Percentiles rank a stretch among this genome's conserved stretches.
phyloP scores from a whole-genome alignment of 2,113 vertebrate genomes.

The Hydropotes inermis region DNA sequence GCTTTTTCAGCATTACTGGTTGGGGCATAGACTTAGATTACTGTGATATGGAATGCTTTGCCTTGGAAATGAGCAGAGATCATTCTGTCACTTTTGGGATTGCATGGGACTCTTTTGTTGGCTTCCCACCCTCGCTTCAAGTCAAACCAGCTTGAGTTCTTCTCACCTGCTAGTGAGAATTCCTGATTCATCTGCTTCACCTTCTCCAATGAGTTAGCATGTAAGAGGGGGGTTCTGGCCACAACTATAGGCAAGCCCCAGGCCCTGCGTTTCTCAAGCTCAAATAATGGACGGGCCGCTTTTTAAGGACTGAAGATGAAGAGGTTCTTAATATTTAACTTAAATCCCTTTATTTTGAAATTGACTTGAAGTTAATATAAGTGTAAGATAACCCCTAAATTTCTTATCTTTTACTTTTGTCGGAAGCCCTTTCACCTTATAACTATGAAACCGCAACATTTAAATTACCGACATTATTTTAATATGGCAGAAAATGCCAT shows the following conservation, averaged over 20 bases:
- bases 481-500: background rate
- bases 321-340: background rate
- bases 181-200: background rate
- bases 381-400: background rate
- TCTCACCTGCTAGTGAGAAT: background rate
- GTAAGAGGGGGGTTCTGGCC: background rate
- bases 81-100: background rate
- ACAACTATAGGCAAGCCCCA: background rate
- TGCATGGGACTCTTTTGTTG: background rate
- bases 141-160: background rate
- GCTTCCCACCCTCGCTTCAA: background rate
- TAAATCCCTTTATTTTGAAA: background rate
- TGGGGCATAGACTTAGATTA: background rate
- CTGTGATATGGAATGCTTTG: background rate
- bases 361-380: background rate
- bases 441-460: background rate
- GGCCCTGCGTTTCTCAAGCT: background rate
- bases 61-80: background rate
- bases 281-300: background rate
- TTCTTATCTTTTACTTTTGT: background rate
- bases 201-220: accelerated
- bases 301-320: background rate
- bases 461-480: background rate
- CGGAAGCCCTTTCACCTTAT: background rate
- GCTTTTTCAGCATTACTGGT: background rate